A percentile compares a stretch with the other conserved stretches of the same genome.
Conservation (phyloP, 2,797 vertebrate species). For the Nyctibius grandis region DNA sequence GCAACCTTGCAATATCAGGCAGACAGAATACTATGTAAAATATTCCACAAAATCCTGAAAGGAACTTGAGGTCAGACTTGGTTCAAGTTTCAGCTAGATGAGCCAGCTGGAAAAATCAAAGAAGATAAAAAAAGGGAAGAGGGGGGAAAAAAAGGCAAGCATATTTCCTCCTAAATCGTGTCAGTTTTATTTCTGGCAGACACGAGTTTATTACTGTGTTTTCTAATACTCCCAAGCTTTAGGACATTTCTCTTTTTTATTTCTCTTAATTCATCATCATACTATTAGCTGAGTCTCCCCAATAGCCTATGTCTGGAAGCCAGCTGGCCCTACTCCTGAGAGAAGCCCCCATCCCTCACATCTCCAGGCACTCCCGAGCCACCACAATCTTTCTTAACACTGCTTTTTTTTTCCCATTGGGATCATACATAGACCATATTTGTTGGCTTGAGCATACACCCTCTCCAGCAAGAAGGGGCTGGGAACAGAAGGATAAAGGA, state of each 20-base stretch:
- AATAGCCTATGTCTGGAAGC: background rate
- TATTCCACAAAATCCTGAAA: background rate
- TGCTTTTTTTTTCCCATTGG: background rate
- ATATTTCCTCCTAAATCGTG: background rate
- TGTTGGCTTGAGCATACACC: background rate
- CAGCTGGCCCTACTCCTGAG: background rate
- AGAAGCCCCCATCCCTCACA: background rate
- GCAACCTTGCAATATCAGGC: background rate
- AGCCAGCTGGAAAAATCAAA: slow-evolving; percentile 18
- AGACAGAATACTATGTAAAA: background rate
- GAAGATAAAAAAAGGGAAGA: background rate
- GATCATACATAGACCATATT: background rate
- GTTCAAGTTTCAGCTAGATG: background rate
- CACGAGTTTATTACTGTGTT: background rate
- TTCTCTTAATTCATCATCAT: background rate
- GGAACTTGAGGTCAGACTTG: background rate
- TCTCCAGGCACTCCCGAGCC: background rate
- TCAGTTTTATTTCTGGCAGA: background rate
- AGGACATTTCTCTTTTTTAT: background rate
- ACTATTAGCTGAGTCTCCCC: background rate
- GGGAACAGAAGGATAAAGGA: background rate
- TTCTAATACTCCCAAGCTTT: background rate
- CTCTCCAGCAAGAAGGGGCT: background rate
- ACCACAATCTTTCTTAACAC: background rate
- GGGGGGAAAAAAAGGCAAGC: background rate